Base-by-base conservation (phyloP, 2,113 vertebrate genomes). In the Himantopus leucocephalus region DNA sequence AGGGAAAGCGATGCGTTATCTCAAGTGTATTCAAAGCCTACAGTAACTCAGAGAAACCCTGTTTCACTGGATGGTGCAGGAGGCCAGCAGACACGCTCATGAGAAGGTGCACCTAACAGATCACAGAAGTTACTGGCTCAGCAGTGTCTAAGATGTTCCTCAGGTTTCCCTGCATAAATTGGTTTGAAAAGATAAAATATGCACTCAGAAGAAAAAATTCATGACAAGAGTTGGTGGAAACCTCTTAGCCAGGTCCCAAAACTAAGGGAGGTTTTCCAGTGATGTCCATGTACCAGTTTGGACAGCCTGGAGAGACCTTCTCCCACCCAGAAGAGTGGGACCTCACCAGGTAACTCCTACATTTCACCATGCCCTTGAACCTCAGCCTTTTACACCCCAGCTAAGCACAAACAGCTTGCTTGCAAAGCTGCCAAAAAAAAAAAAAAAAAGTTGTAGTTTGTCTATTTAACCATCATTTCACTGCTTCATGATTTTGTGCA, bases 21-120 rank as follows among this genome's bases (percentile, higher is more conserved):
- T 59, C 7, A 2, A 67, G 35, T 1, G 3, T 16, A 23, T 39
- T 62, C 3, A 37, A 66, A 79, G 22, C 29, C 59, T 16, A 0
- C 14, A 73, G 35, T 12, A 55, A 23, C 26, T 14, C 19, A 16
- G 23, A 75, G 21, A 15, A 52, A 11, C 8, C 13, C 14, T 3
- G 3, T 39, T 77, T 58, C 17, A 30, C 45, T 5, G 30, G 12
- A 12, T 3, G 1, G 24, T 4, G 13, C 27, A 58, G 77, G 14
- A 58, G 35, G 4, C 47, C 88, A 52, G 30, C 19, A 48, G 86
- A 12, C 6, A 62, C 0, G 0, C 0, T 19, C 10, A 2, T 0
- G 7, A 52, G 43, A 23, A 67, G 16, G 5, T 66, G 29, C 11
- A 29, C 21, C 55, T 48, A 24, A 27, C 9, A 26, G 66, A 70